Percentiles rank a stretch among this genome's conserved stretches.
These are phyloP conservation scores for Drosophila fulvimacula DNA, from an alignment of 2,888 invertebrate species.

Conservation along the genomic window DNA sequence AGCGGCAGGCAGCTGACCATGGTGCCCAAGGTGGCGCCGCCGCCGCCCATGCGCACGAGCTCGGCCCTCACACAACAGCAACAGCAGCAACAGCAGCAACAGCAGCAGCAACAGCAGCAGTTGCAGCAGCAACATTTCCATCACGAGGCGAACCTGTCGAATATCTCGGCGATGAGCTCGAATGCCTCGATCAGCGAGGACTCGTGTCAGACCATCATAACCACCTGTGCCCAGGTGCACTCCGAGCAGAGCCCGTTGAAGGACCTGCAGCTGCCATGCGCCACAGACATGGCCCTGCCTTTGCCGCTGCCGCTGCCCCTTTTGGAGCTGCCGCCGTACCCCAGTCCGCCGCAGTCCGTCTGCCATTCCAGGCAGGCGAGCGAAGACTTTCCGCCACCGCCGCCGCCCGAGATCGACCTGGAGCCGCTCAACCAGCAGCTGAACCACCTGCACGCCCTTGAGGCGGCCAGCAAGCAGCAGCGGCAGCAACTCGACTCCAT, in stretches of 20 bases:
- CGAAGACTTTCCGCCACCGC: constrained; percentile 95
- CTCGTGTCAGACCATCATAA: constrained; percentile 90
- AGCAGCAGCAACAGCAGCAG: constrained; percentile 84
- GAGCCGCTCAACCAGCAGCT: constrained; percentile 88
- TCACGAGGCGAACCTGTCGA: constrained; percentile 84
- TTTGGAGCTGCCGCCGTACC: constrained; percentile 91
- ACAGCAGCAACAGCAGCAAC: constrained; percentile 83
- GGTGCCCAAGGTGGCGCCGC: constrained; percentile 93
- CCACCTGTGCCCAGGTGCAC: constrained; percentile 92
- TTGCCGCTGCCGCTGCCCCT: background rate
- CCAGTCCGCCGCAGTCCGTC: constrained; percentile 90
- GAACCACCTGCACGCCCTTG: constrained; percentile 85
- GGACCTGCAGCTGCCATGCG: constrained; percentile 85
- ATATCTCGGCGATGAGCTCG: constrained; percentile 84
- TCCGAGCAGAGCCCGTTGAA: constrained; percentile 90
- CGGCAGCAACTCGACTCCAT: constrained; percentile 83
- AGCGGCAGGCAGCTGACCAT: constrained; percentile 93
- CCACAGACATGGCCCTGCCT: constrained; percentile 70
- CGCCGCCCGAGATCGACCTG: constrained; percentile 89
- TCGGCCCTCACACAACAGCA: constrained; percentile 88
- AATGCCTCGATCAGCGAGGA: constrained; percentile 85
- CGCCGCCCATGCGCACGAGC: constrained; percentile 94
- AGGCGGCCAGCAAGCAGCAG: constrained; percentile 83
- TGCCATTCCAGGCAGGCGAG: constrained; percentile 94
- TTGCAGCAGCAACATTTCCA: constrained; percentile 84